These are phyloP conservation scores for Ochlodes sylvanus DNA, from an alignment of 2,888 invertebrate genomes.

Conservation along the genomic window DNA sequence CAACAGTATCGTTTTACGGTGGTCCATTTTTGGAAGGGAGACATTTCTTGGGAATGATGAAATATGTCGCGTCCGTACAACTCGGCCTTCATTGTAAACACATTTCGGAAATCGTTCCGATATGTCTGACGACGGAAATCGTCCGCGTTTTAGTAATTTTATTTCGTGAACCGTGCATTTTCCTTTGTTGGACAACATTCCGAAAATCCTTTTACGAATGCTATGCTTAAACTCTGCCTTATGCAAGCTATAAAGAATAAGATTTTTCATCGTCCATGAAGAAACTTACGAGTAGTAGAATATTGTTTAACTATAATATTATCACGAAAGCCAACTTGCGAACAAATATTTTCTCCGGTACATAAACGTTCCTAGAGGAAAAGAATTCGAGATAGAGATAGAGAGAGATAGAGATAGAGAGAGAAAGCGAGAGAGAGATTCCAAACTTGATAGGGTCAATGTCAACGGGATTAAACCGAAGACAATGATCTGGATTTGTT, in stretches of 20 bases:
- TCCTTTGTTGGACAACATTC: constrained; percentile 53
- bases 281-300: too few species aligned
- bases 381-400: too few species aligned
- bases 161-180: constrained; percentile 59
- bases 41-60: constrained; percentile 78
- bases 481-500: too few species aligned
- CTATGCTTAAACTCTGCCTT: constrained; percentile 17
- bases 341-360: too few species aligned
- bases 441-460: too few species aligned
- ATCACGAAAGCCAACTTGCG: too few species aligned
- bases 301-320: too few species aligned
- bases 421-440: too few species aligned
- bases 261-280: not conserved
- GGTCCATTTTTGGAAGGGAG: constrained; percentile 64
- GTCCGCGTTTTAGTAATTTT: constrained; percentile 69
- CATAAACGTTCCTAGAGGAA: too few species aligned
- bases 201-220: constrained; percentile 12
- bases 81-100: constrained; percentile 78
- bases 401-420: too few species aligned
- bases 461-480: too few species aligned
- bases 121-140: constrained; percentile 66
- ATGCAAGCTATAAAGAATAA: constrained; percentile 25
- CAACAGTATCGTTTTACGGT: constrained; percentile 64
- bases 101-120: constrained; percentile 77
- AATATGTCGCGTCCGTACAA: constrained; percentile 74